Evolutionary conservation across 2,888 invertebrate genomes (phyloP), one percentile per base, ranked within the genome.

Genomic region (Flexamia atlantica): DNA sequence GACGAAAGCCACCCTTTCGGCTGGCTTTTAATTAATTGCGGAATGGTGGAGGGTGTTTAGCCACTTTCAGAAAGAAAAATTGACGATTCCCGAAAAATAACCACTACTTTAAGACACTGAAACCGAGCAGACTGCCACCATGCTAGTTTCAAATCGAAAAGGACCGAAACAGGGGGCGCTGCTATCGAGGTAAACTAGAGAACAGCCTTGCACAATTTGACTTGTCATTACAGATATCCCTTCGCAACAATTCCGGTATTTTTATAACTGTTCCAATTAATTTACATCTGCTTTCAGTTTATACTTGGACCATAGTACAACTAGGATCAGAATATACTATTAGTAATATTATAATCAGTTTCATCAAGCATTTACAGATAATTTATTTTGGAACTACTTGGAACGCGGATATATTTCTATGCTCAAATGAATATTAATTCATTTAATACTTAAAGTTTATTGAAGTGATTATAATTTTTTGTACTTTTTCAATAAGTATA

Each of bases 1-100:
- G 87, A 87, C 91, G 91, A 92, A 92, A 93, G 95, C 95, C 95
- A 95, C 95, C 95, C 95, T 93, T 93, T 93, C 94, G 95, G 94
- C 93, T 93, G 94, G 94, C 93, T 93, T 92, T 92, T 92, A 92
- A 92, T 94, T 95, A 93, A 93, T 92, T 94, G 93, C 94, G 95
- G 95, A 95, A 95, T 95, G 94, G 93, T 95, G 95, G 92, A 93
- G 92, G 94, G 84, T 85, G 87, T 88, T 86, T 87, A 86, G 82
- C 85, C 85, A 86, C 87, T 86, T 84, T 85, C 79, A 84, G 82
- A 82, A 42, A 76, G 81, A 85, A 85, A 83, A 84, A 82, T 46
- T 32, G 76, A 68, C 32, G 20, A 36, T 79, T 79, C 3, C 36
- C 53, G 20, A 36, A 57, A 79, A 79, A 79, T 20, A 57, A 53